These are phyloP conservation scores for Nemurella pictetii DNA, from an alignment of 2,888 invertebrate genomes.

Conservation along the genomic window DNA sequence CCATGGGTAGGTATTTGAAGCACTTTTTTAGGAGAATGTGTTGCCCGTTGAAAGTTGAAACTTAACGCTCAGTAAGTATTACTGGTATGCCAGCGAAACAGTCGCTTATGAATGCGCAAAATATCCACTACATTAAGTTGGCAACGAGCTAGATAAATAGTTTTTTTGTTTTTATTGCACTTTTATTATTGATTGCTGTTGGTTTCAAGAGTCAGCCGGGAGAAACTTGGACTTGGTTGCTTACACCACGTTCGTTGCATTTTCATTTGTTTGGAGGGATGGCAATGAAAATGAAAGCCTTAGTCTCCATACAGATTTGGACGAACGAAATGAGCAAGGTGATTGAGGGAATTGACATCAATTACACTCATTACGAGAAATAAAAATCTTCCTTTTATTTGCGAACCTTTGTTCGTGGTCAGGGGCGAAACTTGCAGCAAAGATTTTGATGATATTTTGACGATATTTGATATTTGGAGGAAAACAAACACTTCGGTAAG, in stretches of 20 bases:
- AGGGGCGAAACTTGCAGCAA: too few species aligned
- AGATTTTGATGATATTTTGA: too few species aligned
- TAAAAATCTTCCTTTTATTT: too few species aligned
- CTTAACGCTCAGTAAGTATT: not conserved
- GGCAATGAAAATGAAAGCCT: not conserved
- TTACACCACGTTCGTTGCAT: too few species aligned
- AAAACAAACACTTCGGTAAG: too few species aligned
- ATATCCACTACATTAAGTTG: constrained; percentile 11
- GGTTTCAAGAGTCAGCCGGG: not conserved
- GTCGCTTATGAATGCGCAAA: not conserved
- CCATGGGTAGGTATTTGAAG: not conserved
- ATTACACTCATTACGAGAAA: too few species aligned
- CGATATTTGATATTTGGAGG: too few species aligned
- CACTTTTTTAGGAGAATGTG: not conserved
- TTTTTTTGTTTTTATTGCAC: not conserved
- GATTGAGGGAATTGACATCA: too few species aligned
- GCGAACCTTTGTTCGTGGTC: too few species aligned
- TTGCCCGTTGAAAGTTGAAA: not conserved
- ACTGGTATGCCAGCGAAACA: not conserved
- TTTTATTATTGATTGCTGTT: not conserved
- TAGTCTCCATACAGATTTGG: too few species aligned
- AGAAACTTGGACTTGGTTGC: not conserved
- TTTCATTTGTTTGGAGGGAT: too few species aligned
- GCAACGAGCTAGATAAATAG: not conserved
- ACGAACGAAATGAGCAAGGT: too few species aligned